phyloP scores from a whole-genome alignment of 2,797 vertebrate species.

The Schizothorax lantsangensis region DNA sequence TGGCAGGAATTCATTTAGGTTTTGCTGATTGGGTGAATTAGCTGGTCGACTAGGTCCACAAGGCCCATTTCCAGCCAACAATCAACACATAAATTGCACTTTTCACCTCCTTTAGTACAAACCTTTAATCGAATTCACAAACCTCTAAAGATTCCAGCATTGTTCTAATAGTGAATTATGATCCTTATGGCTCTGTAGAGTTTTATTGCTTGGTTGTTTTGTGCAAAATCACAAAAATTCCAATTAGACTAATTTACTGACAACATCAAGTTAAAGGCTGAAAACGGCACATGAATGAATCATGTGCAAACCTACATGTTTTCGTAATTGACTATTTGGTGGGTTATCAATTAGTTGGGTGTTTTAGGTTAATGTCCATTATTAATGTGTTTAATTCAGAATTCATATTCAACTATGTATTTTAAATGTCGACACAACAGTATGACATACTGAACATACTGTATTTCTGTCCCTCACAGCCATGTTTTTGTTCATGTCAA shows the following conservation, averaged over 20 bases:
- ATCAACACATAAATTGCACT: slow-evolving; percentile 21
- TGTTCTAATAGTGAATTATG: not conserved
- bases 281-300: not conserved
- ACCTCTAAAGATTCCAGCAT: not conserved
- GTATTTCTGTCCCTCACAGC: not conserved
- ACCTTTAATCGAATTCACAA: not conserved
- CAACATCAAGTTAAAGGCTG: not conserved
- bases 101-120: not conserved
- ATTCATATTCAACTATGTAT: not conserved
- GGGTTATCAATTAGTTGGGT: not conserved
- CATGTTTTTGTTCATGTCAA: not conserved
- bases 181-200: not conserved
- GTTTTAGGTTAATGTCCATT: not conserved
- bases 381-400: not conserved
- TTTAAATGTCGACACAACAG: not conserved
- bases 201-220: not conserved
- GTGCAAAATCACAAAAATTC: not conserved
- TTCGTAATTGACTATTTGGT: not conserved
- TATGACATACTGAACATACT: not conserved
- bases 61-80: slow-evolving; percentile 11
- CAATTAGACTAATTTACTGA: not conserved
- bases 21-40: slow-evolving; percentile 34
- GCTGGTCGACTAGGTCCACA: not conserved
- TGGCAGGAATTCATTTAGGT: not conserved
- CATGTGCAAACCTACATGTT: not conserved